Evolutionary conservation across 92 coral and sea anemone species (phyloP), one percentile per base, ranked within the genome.

Genomic region (Parazoanthus swiftii): DNA sequence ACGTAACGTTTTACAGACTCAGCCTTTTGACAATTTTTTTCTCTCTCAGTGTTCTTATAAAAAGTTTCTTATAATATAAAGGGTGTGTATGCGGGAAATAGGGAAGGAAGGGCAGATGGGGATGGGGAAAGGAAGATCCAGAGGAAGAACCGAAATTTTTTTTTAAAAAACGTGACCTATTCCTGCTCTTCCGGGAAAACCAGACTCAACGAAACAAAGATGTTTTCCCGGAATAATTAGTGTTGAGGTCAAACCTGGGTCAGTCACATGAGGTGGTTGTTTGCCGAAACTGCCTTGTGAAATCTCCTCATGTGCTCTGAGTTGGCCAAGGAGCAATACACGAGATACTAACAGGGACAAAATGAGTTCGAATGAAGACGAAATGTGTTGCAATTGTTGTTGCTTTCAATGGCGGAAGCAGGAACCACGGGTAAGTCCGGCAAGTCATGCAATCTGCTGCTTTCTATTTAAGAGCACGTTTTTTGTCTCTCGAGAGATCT

Each of bases 261-360:
- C 79, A 75, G 79, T 75, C 79, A 75, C 79, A 75, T 75, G 79
- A 13, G 14, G 10, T n/a, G 15, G 71, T 65, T 65, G 71, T 65
- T 44, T 44, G 50, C 8, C 50, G 8, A 44, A 21, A 65, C 71
- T 65, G 71, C 15, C 15, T 37, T 35, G 8, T 44, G 50, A 8
- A 44, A 5, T 44, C 8, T 5, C 5, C 6, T 44, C 8, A 8
- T 44, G 5, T 44, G 50, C 8, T 8, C 5, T 4, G 50, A 44
- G 21, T 36, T 75, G 11, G 37, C 18, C 14, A 38, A 16, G 29
- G 37, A 6, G 29, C 25, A 33, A 14, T 36, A 23, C 76, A 25
- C 76, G 76, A 72, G 50, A 44, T 44, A 44, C 50, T 44, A n/a
- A 72, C 35, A 72, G 38, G 36, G 29, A 25, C 3, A n/a, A 72